These are phyloP conservation scores for Sarcophaga variegata DNA, from an alignment of 2,888 invertebrate genomes.

Conservation along the genomic window DNA sequence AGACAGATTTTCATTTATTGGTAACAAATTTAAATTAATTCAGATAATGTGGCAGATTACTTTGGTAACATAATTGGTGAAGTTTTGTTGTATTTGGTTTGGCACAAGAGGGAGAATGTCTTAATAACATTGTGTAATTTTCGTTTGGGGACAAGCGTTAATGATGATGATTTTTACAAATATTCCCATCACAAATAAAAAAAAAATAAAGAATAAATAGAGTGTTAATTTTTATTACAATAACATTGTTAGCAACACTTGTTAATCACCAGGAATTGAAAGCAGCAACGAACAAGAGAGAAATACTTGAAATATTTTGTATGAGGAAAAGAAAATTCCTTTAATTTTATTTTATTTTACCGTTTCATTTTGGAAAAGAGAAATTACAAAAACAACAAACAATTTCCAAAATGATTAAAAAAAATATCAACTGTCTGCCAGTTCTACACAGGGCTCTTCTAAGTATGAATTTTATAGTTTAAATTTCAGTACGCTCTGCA, in stretches of 20 bases:
- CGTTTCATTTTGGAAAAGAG: too few species aligned
- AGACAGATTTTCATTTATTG: conserved; percentile 41
- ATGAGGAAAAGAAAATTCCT: too few species aligned
- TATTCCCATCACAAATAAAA: background rate
- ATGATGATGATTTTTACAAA: background rate
- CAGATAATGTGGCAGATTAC: conserved; percentile 38
- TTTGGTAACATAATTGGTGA: background rate
- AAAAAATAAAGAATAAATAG: background rate
- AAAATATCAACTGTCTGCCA: too few species aligned
- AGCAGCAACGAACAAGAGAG: too few species aligned
- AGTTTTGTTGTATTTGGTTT: background rate
- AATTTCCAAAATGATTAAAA: too few species aligned
- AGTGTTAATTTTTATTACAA: background rate
- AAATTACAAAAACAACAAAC: too few species aligned
- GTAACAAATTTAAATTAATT: conserved; percentile 62
- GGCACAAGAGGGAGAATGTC: too few species aligned
- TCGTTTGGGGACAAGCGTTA: background rate
- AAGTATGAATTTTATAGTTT: too few species aligned
- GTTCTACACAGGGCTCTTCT: too few species aligned
- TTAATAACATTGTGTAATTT: background rate
- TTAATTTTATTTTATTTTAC: too few species aligned
- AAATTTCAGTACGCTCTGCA: too few species aligned
- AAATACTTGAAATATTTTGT: too few species aligned
- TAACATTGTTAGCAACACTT: background rate
- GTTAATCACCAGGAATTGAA: background rate